Evolutionary conservation across 1,140 invertebrate species (phyloP).

Genomic region (Zaprionus gabonicus): DNA sequence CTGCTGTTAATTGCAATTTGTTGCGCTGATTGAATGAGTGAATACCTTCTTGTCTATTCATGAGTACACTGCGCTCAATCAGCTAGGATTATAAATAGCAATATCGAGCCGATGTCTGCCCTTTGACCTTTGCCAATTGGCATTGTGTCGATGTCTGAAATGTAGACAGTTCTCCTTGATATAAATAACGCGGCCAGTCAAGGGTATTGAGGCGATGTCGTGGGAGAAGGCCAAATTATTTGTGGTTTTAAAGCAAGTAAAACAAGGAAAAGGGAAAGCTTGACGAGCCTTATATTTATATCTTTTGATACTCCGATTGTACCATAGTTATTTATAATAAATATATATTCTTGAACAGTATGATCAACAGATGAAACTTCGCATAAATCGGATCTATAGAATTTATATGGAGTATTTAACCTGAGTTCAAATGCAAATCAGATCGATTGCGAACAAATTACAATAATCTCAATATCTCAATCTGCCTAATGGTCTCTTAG

Average conservation of each 20-base stretch:
- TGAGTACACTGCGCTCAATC: background rate
- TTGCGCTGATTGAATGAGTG: background rate
- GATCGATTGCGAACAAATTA: background rate
- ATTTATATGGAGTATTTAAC: background rate
- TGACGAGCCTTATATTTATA: background rate
- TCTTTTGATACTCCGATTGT: too few relatives aligned
- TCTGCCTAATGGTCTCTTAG: background rate
- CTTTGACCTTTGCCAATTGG: slow-evolving; percentile 18
- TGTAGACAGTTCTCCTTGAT: background rate
- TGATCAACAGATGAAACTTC: background rate
- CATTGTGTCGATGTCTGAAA: slow-evolving; percentile 9
- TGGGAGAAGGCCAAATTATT: background rate
- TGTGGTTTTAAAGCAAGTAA: background rate
- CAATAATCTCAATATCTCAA: background rate
- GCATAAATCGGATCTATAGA: background rate
- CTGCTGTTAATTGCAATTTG: slow-evolving; percentile 3
- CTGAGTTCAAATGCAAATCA: background rate
- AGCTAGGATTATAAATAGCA: background rate
- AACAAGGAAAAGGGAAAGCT: background rate
- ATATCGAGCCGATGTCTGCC: slow-evolving; percentile 7
- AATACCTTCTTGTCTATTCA: background rate
- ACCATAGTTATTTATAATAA: background rate
- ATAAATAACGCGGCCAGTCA: background rate
- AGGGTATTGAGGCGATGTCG: background rate
- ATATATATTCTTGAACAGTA: background rate